Percentiles rank a stretch among this genome's conserved stretches.
phyloP scores from a whole-genome alignment of 2,113 vertebrate genomes.

The Carassius gibelio region DNA sequence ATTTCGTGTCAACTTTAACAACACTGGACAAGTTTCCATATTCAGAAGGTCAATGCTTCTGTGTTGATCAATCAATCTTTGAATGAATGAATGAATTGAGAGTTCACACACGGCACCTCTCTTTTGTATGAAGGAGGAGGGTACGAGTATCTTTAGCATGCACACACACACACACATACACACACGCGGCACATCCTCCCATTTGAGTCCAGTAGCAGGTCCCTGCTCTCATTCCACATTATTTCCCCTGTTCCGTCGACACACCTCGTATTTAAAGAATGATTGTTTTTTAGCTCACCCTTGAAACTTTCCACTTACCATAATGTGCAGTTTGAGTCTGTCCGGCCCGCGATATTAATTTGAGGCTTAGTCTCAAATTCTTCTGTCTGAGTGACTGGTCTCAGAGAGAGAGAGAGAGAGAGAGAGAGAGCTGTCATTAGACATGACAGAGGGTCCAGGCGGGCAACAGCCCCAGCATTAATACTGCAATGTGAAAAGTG shows the following conservation, averaged over 20 bases:
- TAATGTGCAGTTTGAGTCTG: constrained; percentile 57
- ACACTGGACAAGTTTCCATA: constrained; percentile 24
- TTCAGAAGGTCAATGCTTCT: constrained; percentile 21
- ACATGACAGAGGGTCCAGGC: constrained; percentile 63
- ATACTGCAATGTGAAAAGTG: constrained; percentile 76
- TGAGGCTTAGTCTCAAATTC: constrained; percentile 61
- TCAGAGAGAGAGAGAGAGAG: constrained; percentile 11
- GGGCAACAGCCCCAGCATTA: constrained; percentile 66
- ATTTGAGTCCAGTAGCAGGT: not conserved
- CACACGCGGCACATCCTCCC: constrained; percentile 27
- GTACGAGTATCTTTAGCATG: constrained; percentile 7
- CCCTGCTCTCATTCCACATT: constrained; percentile 54
- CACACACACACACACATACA: not conserved
- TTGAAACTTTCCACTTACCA: constrained; percentile 64
- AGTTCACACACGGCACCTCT: not conserved
- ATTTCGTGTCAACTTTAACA: constrained; percentile 24
- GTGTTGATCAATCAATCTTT: constrained; percentile 31
- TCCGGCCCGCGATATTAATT: constrained; percentile 59
- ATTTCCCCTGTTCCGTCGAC: constrained; percentile 53
- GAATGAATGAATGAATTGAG: constrained; percentile 26
- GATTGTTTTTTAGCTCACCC: constrained; percentile 63
- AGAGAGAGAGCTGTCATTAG: constrained; percentile 34
- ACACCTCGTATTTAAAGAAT: constrained; percentile 59
- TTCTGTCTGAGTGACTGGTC: constrained; percentile 50
- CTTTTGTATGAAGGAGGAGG: not conserved